Base-by-base conservation (phyloP, 2,113 vertebrate species). In the Sinocyclocheilus anshuiensis region DNA sequence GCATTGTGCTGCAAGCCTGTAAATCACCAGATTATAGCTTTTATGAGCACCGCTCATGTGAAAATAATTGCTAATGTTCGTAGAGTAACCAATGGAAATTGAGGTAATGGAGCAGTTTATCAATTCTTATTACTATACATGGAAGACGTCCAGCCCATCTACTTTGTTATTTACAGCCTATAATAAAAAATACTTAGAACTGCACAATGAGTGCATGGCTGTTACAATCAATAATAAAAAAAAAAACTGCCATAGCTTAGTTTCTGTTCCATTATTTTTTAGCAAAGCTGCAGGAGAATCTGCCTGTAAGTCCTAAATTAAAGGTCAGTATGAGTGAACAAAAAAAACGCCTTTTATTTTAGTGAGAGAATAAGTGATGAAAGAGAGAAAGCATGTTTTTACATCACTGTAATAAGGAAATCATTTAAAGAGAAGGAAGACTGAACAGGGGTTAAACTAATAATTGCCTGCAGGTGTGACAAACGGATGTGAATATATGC, bases 21-120 rank as follows among this genome's bases (percentile, higher is more conserved):
- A 95, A 95, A 95, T 95, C 94, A 95, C 86, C 48, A 92, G 89
- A 94, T 94, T 95, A 95, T 95, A 93, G 93, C 91, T 90, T 94
- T 94, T 95, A 95, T 92, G 93, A 94, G 91, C 89, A 77, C 90
- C 90, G 93, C 91, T 93, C 93, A 88, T 92, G 92, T 93, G 93
- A 94, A 95, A 94, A 95, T 95, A 95, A 95, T 96, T 95, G 94
- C 94, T 95, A 95, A 95, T 94, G 94, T 94, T 94, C 91, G 87
- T 88, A 93, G 93, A 94, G 95, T 94, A 94, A 94, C 94, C 93
- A 94, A 91, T 95, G 93, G 94, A 94, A 95, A 94, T 93, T 92
- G 90, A 93, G 93, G 93, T 95, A 96, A 95, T 95, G 93, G 94
- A 93, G 92, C 95, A 93, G 94, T 95, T 94, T 94, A 94, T 95